phyloP scores from a whole-genome alignment of 1,140 invertebrate genomes.

The Aphaenogaster ashmeadi region DNA sequence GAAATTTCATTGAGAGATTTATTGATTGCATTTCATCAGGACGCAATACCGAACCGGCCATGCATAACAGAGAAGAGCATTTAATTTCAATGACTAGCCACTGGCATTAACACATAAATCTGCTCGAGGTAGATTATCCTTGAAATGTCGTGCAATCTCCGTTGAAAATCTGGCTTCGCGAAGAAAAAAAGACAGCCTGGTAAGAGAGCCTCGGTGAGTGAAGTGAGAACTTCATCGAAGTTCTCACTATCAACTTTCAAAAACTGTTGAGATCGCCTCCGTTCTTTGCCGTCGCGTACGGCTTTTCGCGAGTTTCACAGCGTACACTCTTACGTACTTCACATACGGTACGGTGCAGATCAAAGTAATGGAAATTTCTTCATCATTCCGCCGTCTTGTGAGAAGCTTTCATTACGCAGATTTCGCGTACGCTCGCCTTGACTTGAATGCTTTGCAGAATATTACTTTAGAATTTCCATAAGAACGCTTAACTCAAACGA shows the following conservation, averaged over 20 bases:
- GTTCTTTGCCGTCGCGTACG: constrained; percentile 66
- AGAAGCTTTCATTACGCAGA: constrained; percentile 78
- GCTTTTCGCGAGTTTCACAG: constrained; percentile 70
- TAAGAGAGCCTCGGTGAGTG: background rate
- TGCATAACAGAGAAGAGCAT: constrained; percentile 49
- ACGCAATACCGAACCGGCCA: constrained; percentile 17
- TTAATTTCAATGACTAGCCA: constrained; percentile 62
- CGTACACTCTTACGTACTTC: constrained; percentile 52
- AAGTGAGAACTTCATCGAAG: constrained; percentile 55
- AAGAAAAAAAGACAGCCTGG: constrained; percentile 12
- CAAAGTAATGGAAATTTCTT: constrained; percentile 77
- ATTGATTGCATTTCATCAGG: constrained; percentile 42
- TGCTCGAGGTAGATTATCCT: constrained; percentile 50
- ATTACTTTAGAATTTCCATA: constrained; percentile 85
- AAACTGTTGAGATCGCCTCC: constrained; percentile 79
- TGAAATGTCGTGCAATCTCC: constrained; percentile 54
- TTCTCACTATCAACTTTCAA: constrained; percentile 69
- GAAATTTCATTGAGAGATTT: constrained; percentile 49
- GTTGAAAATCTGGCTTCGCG: constrained; percentile 47
- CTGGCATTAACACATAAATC: constrained; percentile 35
- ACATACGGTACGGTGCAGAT: constrained; percentile 55
- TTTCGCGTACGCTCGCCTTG: constrained; percentile 38
- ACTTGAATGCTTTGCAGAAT: constrained; percentile 70
- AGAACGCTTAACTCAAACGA: constrained; percentile 79
- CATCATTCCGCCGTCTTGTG: constrained; percentile 72